Evolutionary conservation across 1,140 invertebrate species (phyloP).

Genomic region (Drusus annulatus): DNA sequence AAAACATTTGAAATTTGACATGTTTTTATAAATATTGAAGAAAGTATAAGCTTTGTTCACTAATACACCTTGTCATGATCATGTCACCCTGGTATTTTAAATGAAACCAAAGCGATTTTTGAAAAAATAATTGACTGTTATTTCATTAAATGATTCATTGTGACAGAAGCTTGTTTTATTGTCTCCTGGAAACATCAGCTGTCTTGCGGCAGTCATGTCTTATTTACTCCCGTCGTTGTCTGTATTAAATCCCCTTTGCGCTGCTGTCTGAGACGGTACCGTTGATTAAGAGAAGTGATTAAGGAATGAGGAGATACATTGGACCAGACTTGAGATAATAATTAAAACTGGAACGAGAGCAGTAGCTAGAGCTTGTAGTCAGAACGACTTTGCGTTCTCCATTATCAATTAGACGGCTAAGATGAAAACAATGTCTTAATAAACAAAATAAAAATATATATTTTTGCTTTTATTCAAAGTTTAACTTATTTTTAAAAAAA

Average conservation of each 20-base stretch:
- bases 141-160: no score
- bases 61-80: no score
- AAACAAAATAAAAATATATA: background rate
- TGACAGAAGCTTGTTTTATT: no score
- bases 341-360: conserved; percentile 47
- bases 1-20: no score
- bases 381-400: background rate
- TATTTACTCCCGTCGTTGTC: background rate
- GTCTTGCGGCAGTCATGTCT: background rate
- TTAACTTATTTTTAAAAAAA: no score
- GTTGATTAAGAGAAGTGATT: conserved; percentile 50
- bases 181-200: background rate
- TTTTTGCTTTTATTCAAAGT: background rate
- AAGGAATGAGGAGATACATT: conserved; percentile 47
- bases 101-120: no score
- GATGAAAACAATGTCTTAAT: background rate
- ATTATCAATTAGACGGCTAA: background rate
- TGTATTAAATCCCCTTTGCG: background rate
- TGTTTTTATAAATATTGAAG: no score
- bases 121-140: no score
- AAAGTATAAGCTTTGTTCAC: no score
- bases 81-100: no score
- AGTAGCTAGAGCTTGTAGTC: conserved; percentile 19
- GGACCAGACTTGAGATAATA: conserved; percentile 48
- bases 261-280: conserved; percentile 41